Conservation (phyloP, 2,797 vertebrate genomes). For the Oreochromis mossambicus region DNA sequence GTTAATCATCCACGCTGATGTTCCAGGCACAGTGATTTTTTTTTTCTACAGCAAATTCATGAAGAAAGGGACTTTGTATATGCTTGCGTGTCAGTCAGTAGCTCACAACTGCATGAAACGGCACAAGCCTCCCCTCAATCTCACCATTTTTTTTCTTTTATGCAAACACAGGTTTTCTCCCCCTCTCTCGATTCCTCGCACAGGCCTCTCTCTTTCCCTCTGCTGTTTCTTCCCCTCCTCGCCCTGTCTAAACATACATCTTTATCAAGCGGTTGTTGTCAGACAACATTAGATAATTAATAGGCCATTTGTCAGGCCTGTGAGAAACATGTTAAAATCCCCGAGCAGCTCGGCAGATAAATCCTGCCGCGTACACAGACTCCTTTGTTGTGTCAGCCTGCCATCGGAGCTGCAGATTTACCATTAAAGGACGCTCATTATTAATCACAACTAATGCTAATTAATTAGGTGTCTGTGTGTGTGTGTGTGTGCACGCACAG, state of each 20-base stretch:
- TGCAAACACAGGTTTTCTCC: constrained; percentile 9
- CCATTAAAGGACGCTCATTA: constrained; percentile 93
- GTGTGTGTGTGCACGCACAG: constrained; percentile 52
- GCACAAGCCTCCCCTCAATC: background rate
- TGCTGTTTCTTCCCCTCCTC: constrained; percentile 51
- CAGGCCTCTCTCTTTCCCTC: constrained; percentile 24
- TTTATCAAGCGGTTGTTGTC: constrained; percentile 99
- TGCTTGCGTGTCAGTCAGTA: background rate
- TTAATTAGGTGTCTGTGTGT: constrained; percentile 86
- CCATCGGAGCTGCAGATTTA: constrained; percentile 85
- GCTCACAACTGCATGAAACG: background rate
- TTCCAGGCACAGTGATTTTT: constrained; percentile 11
- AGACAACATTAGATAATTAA: constrained; percentile 99
- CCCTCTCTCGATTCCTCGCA: background rate
- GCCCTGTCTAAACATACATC: constrained; percentile 92
- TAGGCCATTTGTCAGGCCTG: constrained; percentile 99
- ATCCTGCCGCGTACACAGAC: constrained; percentile 85
- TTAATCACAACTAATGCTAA: constrained; percentile 99
- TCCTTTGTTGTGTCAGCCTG: constrained; percentile 88
- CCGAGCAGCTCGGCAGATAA: constrained; percentile 90
- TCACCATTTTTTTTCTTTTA: constrained; percentile 22
- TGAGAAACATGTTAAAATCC: constrained; percentile 97
- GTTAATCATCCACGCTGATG: constrained; percentile 56
- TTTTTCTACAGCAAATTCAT: constrained; percentile 6
- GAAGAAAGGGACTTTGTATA: background rate